Conservation (phyloP, 1,140 invertebrate species). For the Macrobrachium rosenbergii region DNA sequence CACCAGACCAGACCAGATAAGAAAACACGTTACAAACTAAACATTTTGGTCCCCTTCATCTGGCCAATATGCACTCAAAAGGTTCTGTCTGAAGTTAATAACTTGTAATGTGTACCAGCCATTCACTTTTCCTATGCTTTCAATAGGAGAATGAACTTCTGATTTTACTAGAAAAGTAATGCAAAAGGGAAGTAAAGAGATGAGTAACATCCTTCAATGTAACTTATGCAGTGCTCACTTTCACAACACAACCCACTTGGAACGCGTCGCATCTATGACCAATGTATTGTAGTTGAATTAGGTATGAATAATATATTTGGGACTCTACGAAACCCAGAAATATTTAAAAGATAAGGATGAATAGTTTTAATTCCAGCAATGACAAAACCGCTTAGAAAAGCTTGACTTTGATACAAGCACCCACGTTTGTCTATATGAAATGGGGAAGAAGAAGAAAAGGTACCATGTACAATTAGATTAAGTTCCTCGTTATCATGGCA, state of each 20-base stretch:
- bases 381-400: slow-evolving; percentile 44
- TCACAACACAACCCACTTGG: slow-evolving; percentile 55
- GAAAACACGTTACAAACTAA: not conserved
- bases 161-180: not conserved
- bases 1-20: too few relatives aligned
- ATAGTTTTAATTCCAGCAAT: slow-evolving; percentile 45
- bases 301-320: slow-evolving; percentile 58
- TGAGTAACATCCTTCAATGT: not conserved
- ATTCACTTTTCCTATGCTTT: slow-evolving; percentile 34
- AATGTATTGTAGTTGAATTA: slow-evolving; percentile 44
- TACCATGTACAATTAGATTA: slow-evolving; percentile 16
- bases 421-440: slow-evolving; percentile 52
- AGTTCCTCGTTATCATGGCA: not conserved
- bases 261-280: slow-evolving; percentile 53
- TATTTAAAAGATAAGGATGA: slow-evolving; percentile 51
- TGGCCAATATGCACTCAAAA: too few relatives aligned
- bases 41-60: slow-evolving; percentile 49
- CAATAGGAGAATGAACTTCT: slow-evolving; percentile 43
- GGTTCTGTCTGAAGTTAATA: not conserved
- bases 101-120: not conserved
- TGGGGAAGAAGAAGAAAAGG: slow-evolving; percentile 35
- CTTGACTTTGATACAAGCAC: slow-evolving; percentile 62
- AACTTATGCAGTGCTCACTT: slow-evolving; percentile 52
- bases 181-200: not conserved
- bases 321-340: slow-evolving; percentile 56